Conservation (phyloP, 2,797 vertebrate genomes). For the Eulemur albifrons region DNA sequence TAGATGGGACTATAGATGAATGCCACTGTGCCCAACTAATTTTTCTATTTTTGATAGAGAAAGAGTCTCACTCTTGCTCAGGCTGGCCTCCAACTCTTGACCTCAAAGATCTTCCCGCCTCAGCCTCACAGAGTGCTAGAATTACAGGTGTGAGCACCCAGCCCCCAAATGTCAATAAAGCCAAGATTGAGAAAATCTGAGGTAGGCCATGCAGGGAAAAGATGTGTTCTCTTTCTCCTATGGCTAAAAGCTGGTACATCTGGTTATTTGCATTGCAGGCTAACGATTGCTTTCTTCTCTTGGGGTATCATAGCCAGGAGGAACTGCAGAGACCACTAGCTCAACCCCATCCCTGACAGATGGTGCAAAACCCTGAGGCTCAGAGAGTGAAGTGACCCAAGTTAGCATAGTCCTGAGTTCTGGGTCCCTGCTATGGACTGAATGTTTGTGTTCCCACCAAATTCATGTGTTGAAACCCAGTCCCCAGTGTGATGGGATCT, state of each 20-base stretch:
- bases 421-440: too few relatives aligned
- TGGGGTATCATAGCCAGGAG: background rate
- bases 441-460: background rate
- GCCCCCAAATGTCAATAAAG: background rate
- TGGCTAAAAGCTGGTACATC: background rate
- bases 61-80: too few relatives aligned
- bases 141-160: too few relatives aligned
- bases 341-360: background rate
- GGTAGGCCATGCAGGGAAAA: background rate
- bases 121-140: too few relatives aligned
- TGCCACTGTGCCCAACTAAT: too few relatives aligned
- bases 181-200: background rate
- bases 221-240: background rate
- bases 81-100: too few relatives aligned
- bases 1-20: too few relatives aligned
- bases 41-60: too few relatives aligned
- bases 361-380: background rate
- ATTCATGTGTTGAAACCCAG: background rate
- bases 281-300: background rate
- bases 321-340: background rate
- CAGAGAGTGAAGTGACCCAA: background rate
- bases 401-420: background rate
- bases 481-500: background rate
- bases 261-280: background rate
- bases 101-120: too few relatives aligned